These are phyloP conservation scores for Carassius carassius DNA, from an alignment of 2,113 vertebrate species.

Conservation along the genomic window DNA sequence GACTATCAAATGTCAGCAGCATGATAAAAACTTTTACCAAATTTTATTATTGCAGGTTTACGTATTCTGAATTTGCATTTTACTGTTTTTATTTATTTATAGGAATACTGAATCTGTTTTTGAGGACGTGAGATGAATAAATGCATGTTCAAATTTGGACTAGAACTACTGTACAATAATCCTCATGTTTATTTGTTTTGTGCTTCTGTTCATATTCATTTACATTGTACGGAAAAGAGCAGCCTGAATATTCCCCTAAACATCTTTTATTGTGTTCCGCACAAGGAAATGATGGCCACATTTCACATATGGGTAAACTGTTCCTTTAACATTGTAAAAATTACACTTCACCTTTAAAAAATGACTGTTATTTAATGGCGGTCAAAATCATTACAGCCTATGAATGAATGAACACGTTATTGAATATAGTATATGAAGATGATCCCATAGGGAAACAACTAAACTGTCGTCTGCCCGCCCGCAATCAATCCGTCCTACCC, in stretches of 20 bases:
- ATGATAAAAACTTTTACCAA: too few relatives aligned
- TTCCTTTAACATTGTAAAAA: not conserved
- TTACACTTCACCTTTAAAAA: constrained; percentile 10
- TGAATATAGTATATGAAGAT: not conserved
- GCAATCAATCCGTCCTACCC: constrained; percentile 6
- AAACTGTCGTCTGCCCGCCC: not conserved
- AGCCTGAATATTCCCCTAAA: not conserved
- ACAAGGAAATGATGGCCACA: not conserved
- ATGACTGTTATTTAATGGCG: not conserved
- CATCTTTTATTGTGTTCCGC: not conserved
- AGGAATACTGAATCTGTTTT: too few relatives aligned
- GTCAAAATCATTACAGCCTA: not conserved
- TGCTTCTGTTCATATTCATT: not conserved
- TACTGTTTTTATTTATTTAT: too few relatives aligned
- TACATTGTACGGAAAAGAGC: not conserved
- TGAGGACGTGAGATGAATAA: too few relatives aligned
- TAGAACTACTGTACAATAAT: too few relatives aligned
- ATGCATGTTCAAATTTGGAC: too few relatives aligned
- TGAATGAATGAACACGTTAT: not conserved
- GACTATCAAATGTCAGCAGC: too few relatives aligned
- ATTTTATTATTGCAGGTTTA: too few relatives aligned
- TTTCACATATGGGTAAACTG: not conserved
- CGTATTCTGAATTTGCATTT: too few relatives aligned
- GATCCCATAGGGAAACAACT: constrained; percentile 2
- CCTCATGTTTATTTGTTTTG: not conserved